These are phyloP conservation scores for Drosophila suboccidentalis DNA, from an alignment of 2,888 invertebrate species.

Conservation along the genomic window DNA sequence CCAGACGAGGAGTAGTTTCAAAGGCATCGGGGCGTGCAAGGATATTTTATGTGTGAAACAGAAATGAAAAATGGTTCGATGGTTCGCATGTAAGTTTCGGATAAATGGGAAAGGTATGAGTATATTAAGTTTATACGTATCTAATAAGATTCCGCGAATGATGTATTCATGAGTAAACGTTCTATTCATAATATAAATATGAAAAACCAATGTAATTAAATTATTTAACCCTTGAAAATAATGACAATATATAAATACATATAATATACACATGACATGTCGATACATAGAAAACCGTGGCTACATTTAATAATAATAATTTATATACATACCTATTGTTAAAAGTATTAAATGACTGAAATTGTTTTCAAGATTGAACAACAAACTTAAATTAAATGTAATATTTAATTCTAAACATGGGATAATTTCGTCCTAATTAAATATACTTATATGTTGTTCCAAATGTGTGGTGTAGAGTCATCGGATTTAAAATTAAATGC, in stretches of 20 bases:
- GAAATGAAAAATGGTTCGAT: conserved; percentile 59
- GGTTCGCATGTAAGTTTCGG: conserved; percentile 29
- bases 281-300: no score
- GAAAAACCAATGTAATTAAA: not conserved
- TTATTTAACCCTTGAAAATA: not conserved
- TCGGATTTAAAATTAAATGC: no score
- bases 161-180: not conserved
- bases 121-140: conserved; percentile 46
- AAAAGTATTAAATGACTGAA: no score
- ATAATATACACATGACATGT: not conserved
- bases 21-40: conserved; percentile 43
- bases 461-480: no score
- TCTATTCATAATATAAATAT: not conserved
- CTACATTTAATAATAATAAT: no score
- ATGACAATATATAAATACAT: not conserved
- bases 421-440: no score
- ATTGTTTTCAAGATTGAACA: no score
- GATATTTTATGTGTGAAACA: conserved; percentile 55
- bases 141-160: conserved; percentile 36
- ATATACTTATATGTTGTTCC: no score
- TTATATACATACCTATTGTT: no score
- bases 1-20: conserved; percentile 43
- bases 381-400: no score
- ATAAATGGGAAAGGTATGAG: conserved; percentile 24
- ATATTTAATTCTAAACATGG: no score